These are phyloP conservation scores for Pocillopora damicornis DNA, from an alignment of 64 coral and sea anemone species.

Conservation along the genomic window DNA sequence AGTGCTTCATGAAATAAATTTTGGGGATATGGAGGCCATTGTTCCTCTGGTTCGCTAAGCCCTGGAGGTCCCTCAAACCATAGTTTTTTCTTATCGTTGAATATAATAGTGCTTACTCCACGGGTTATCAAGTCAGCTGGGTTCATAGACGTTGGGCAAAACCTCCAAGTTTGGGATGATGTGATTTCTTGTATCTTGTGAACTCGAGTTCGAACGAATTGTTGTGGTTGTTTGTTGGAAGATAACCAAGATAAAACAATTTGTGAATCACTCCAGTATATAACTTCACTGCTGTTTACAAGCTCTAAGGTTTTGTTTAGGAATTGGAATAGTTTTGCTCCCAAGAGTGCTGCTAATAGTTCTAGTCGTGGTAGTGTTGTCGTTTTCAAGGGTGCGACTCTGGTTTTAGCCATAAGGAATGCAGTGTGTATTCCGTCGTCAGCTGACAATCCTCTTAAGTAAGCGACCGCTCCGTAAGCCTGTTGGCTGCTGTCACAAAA, in stretches of 20 bases:
- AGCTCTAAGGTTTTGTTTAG: slow-evolving; percentile 4
- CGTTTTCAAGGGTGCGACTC: slow-evolving; percentile 25
- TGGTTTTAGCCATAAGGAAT: slow-evolving; percentile 45
- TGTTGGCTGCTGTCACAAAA: slow-evolving; percentile 36
- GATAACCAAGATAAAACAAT: slow-evolving; percentile 46
- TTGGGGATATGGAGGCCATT: too few relatives aligned
- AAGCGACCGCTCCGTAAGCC: slow-evolving; percentile 50
- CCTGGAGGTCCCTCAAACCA: slow-evolving; percentile 44
- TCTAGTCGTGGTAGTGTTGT: slow-evolving; percentile 47
- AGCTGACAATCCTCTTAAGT: slow-evolving; percentile 7
- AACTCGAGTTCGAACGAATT: slow-evolving; percentile 44
- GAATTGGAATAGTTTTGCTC: slow-evolving; percentile 37
- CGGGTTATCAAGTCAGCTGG: slow-evolving; percentile 48
- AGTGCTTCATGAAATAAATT: too few relatives aligned
- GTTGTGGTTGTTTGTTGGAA: slow-evolving; percentile 11
- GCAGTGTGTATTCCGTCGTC: background rate
- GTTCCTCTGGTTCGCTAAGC: too few relatives aligned
- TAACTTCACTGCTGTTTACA: background rate
- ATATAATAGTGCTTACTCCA: slow-evolving; percentile 20
- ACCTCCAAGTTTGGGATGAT: slow-evolving; percentile 13
- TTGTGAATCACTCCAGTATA: slow-evolving; percentile 51
- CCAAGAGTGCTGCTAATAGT: background rate
- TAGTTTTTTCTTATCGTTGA: slow-evolving; percentile 11
- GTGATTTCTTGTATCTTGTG: slow-evolving; percentile 29
- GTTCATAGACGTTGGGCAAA: slow-evolving; percentile 55